phyloP scores from a whole-genome alignment of 2,113 vertebrate genomes.

The Diphyllodes magnificus region DNA sequence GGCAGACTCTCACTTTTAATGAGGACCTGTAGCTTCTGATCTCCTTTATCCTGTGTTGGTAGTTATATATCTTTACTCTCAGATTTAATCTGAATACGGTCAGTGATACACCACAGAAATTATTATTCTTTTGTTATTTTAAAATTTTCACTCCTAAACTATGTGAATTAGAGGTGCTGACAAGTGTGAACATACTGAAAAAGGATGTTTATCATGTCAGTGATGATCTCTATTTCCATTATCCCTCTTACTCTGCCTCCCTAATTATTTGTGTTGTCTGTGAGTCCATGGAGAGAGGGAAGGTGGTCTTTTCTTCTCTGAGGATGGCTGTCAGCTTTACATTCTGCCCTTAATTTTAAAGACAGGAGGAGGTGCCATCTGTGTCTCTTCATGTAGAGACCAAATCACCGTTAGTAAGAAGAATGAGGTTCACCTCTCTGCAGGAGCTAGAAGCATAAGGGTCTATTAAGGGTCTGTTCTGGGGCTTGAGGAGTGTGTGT shows the following conservation, averaged over 20 bases:
- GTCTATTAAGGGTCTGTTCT: background rate
- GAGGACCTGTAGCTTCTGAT: background rate
- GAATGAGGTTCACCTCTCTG: background rate
- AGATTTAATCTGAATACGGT: background rate
- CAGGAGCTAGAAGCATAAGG: background rate
- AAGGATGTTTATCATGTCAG: background rate
- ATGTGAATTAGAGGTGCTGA: background rate
- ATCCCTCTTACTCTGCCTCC: background rate
- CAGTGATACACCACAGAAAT: background rate
- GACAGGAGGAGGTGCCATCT: background rate
- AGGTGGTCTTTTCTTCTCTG: background rate
- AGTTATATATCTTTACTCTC: background rate
- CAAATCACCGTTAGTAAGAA: background rate
- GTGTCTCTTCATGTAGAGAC: background rate
- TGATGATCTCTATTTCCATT: background rate
- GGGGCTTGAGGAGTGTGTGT: background rate
- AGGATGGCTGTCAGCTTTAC: background rate
- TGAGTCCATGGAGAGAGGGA: background rate
- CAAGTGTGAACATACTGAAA: background rate
- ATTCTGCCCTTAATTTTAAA: background rate
- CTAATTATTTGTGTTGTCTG: background rate
- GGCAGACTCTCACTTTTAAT: background rate
- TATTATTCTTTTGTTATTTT: background rate
- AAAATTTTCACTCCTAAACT: background rate
- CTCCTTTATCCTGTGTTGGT: background rate